These are phyloP conservation scores for Calliopum simillimum DNA, from an alignment of 2,888 invertebrate genomes.

Conservation along the genomic window DNA sequence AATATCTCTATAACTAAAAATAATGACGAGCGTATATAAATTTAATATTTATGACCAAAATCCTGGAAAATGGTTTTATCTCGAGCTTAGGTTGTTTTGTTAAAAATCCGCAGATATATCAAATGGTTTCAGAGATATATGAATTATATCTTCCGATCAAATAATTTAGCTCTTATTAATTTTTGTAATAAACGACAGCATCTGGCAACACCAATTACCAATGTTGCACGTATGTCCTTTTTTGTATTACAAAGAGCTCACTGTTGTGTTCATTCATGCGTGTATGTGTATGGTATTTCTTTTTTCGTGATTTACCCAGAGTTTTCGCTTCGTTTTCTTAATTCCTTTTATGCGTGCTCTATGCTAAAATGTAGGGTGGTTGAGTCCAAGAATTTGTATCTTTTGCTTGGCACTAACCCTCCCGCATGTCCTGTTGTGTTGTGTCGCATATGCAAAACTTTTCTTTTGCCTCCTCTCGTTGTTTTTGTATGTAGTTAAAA, in stretches of 20 bases:
- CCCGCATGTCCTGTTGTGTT: neutral
- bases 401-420: neutral
- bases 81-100: no score
- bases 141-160: no score
- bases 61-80: no score
- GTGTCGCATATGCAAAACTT: slow-evolving; percentile 33
- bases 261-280: slow-evolving; percentile 21
- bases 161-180: no score
- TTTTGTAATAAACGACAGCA: no score
- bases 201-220: no score
- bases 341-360: slow-evolving; percentile 5
- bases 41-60: no score
- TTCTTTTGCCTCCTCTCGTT: neutral
- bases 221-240: neutral
- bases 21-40: no score
- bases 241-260: neutral
- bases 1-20: no score
- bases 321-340: slow-evolving; percentile 5
- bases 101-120: no score
- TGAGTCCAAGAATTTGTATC: neutral
- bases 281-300: slow-evolving; percentile 2
- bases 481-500: neutral
- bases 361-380: neutral
- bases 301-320: neutral
- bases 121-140: no score